phyloP scores from a whole-genome alignment of 2,888 invertebrate genomes.

The Tryphoninae sp. region DNA sequence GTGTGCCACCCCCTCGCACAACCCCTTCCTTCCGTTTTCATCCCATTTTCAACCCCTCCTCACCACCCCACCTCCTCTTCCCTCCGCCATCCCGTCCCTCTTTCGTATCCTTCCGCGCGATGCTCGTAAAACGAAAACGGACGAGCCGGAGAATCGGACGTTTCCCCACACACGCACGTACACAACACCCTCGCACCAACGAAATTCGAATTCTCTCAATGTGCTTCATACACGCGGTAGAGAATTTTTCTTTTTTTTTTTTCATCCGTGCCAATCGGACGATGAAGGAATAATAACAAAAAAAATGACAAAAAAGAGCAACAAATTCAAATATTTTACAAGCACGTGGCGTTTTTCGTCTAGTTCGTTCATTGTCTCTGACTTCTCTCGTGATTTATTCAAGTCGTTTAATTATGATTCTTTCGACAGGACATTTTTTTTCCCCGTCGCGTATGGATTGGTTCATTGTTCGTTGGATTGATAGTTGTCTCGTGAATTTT shows the following conservation, averaged over 20 bases:
- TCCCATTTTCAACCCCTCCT: constrained; percentile 21
- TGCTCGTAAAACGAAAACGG: constrained; percentile 62
- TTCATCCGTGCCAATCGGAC: constrained; percentile 44
- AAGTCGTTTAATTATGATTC: neutral
- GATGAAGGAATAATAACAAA: constrained; percentile 43
- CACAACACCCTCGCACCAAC: neutral
- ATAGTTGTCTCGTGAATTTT: too few species aligned
- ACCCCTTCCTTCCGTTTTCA: constrained; percentile 45
- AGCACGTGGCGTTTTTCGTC: constrained; percentile 38
- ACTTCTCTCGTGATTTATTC: neutral
- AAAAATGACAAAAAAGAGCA: constrained; percentile 7
- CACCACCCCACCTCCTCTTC: neutral
- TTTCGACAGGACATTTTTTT: neutral
- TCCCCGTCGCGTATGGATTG: neutral
- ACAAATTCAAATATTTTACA: constrained; percentile 13
- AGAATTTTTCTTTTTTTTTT: constrained; percentile 42
- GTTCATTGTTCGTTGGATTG: too few species aligned
- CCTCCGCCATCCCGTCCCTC: neutral
- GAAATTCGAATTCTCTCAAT: constrained; percentile 48
- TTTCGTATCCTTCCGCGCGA: constrained; percentile 44
- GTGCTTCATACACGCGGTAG: constrained; percentile 37
- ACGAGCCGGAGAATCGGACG: constrained; percentile 57
- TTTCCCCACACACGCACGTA: constrained; percentile 20
- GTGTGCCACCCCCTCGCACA: constrained; percentile 40
- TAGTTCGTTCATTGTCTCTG: constrained; percentile 46